A percentile compares a stretch with the other conserved stretches of the same genome.
Evolutionary conservation across 2,113 vertebrate genomes (phyloP).

Genomic region (Lamprotornis superbus): DNA sequence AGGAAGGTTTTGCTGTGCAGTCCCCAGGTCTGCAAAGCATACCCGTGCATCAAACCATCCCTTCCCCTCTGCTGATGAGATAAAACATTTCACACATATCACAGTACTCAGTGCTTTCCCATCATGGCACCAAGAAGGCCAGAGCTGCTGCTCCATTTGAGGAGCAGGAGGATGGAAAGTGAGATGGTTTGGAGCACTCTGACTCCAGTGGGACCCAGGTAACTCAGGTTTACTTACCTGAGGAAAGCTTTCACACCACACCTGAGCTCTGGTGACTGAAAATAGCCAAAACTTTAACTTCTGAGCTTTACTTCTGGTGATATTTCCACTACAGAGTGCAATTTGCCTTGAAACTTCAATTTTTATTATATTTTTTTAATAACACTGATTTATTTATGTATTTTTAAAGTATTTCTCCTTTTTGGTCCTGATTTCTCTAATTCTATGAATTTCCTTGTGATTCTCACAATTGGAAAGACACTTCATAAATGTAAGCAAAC

Average conservation of each 20-base stretch:
- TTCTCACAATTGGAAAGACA: not conserved
- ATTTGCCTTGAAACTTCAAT: not conserved
- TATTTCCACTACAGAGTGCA: not conserved
- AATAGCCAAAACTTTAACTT: not conserved
- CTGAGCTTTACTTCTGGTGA: not conserved
- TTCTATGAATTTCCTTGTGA: not conserved
- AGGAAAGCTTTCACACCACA: not conserved
- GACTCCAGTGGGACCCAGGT: not conserved
- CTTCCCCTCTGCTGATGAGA: not conserved
- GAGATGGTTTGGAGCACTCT: not conserved
- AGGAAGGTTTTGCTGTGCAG: not conserved
- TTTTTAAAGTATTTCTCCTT: not conserved
- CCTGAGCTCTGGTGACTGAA: not conserved
- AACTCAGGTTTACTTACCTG: not conserved
- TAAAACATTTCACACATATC: not conserved
- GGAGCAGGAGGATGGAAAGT: not conserved
- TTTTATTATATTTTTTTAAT: not conserved
- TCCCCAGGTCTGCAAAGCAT: not conserved
- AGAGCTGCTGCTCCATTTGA: not conserved
- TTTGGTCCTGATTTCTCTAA: not conserved
- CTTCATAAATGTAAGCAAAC: constrained; percentile 28
- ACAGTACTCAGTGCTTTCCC: not conserved
- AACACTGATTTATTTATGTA: not conserved
- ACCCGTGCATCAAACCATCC: not conserved
- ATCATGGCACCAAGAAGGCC: not conserved